Base-by-base conservation (phyloP, 2,888 invertebrate species). In the Nipponacmea schrenckii region DNA sequence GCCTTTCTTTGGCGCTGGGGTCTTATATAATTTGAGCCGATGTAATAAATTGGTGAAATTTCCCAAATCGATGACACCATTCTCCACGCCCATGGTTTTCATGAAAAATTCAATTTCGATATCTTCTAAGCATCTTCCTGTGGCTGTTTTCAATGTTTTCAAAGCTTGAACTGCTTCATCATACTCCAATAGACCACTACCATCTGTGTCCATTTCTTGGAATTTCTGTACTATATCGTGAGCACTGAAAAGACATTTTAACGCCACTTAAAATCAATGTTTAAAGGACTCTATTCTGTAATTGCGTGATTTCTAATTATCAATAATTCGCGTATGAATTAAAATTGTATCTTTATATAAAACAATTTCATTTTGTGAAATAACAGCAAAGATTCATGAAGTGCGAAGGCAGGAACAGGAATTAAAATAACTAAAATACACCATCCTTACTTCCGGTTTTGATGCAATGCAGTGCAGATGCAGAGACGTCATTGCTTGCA, bases 51-150 rank as follows among this genome's bases (percentile, higher is more conserved):
- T 83, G n/a, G 83, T 84, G 70, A 88, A 88, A 15, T 83, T 77
- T 14, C 86, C 87, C 26, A 88, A 74, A 70, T 88, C 86, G 15
- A 88, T 86, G 62, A 79, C 77, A 4, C 84, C 85, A 63, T 85
- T 81, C 8, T 86, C 86, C 24, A 83, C 85, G 0, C 81, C 74
- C 8, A 86, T 82, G 10, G 85, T 85, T 64, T 85, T 84, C 64
- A 88, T 73, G 79, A 88, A 88, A 78, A 88, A 88, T 24, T 86
- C 86, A 4, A 87, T 81, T 74, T 88, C 87, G 70, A 84, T 85
- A 20, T 84, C 84, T 56, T 84, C 81, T 45, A 87, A 75, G 7
- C 74, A 73, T 31, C 85, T 74, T 4, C 85, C 86, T 0, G 84
- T 83, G 10, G 80, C 83, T 0, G 85, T 85, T 70, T 83, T 83